Evolutionary conservation across 2,113 vertebrate species (phyloP), one percentile per base, ranked within the genome.

Genomic region (Pomatorhinus ruficollis): DNA sequence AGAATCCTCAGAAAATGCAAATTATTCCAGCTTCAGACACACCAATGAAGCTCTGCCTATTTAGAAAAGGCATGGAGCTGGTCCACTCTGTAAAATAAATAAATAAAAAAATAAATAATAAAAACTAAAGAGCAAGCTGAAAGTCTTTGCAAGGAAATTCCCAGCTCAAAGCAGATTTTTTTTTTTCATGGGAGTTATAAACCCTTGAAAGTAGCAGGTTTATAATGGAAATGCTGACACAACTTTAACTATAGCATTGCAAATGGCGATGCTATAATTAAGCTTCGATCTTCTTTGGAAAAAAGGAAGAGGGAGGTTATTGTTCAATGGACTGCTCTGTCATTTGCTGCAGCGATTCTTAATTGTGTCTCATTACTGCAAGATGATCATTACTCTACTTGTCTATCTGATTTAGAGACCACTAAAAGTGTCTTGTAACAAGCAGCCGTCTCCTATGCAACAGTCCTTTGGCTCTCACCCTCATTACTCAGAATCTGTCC

Each of bases 391-490:
- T 98, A 98, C 98, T 98, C 98, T 97, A 96, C 98, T 98, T 98
- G 98, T 98, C 98, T 98, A 95, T 98, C 98, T 98, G 98, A 98
- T 98, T 98, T 98, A 99, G 98, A 98, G 98, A 98, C 97, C 98
- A 98, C 97, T 98, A 98, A 98, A 98, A 98, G 95, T 98, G 98
- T 98, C 98, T 98, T 98, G 98, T 98, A 98, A 98, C 97, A 98
- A 92, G 96, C 97, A 98, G 97, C 93, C 97, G 1, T 97, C 97
- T 98, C 98, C 97, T 97, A 97, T 97, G 96, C 97, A 98, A 98
- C 97, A 98, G 97, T 98, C 97, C 97, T 98, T 97, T 97, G 95
- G 95, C 97, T 98, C 96, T 98, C 98, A 98, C 97, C 97, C 98
- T 98, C 98, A 98, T 99, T 98, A 98, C 97, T 98, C 98, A 98